A percentile compares a stretch with the other conserved stretches of the same genome.
These are phyloP conservation scores for Scaptomyza polygonia DNA, from an alignment of 2,888 invertebrate species.

Conservation along the genomic window DNA sequence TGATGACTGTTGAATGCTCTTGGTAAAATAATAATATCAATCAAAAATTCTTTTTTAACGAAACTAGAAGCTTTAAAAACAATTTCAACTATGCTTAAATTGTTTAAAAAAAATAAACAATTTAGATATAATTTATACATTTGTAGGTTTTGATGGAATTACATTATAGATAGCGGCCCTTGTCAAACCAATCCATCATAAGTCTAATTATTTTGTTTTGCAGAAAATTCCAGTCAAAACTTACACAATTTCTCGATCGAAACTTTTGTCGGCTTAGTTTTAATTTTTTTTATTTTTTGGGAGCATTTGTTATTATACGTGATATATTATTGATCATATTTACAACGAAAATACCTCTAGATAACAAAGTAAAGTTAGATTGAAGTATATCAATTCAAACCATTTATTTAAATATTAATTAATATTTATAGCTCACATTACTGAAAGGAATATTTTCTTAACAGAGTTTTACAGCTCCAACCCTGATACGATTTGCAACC, in stretches of 20 bases:
- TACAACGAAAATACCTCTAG: constrained; percentile 31
- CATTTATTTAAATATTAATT: neutral
- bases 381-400: neutral
- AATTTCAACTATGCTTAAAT: constrained; percentile 27
- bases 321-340: constrained; percentile 36
- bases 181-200: constrained; percentile 30
- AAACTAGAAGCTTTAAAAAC: constrained; percentile 42
- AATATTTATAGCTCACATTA: too few relatives aligned
- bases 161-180: constrained; percentile 21
- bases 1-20: neutral
- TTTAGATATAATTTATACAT: constrained; percentile 3
- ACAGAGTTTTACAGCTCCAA: too few relatives aligned
- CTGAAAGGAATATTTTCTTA: too few relatives aligned
- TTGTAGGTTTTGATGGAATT: constrained; percentile 8
- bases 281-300: neutral
- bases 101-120: neutral
- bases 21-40: constrained; percentile 1
- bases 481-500: too few relatives aligned
- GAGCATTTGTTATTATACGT: constrained; percentile 31
- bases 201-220: constrained; percentile 24
- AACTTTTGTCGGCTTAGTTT: constrained; percentile 16
- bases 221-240: constrained; percentile 13
- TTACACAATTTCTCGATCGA: constrained; percentile 30
- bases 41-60: neutral
- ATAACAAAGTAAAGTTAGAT: constrained; percentile 22